These are phyloP conservation scores for Piscicola geometra DNA, from an alignment of 2,888 invertebrate species.

Conservation along the genomic window DNA sequence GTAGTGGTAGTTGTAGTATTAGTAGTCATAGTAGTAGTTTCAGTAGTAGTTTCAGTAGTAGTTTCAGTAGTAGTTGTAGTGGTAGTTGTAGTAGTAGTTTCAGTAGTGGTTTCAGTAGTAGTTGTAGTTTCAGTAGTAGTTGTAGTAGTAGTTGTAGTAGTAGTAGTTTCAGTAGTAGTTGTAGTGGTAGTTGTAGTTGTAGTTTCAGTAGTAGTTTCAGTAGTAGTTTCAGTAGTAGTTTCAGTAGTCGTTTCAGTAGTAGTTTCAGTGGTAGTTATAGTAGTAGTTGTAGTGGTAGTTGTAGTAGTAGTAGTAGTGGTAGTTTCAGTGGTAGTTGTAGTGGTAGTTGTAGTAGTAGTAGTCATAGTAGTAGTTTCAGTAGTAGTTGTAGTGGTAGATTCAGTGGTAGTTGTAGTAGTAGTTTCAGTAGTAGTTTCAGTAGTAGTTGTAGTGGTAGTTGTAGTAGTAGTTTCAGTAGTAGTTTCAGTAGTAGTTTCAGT, in stretches of 20 bases:
- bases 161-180: neutral
- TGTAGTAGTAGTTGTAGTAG: conserved; percentile 4
- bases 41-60: conserved; percentile 36
- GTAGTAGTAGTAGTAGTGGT: conserved; percentile 37
- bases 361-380: neutral
- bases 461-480: too few relatives aligned
- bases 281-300: conserved; percentile 34
- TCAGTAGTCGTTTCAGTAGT: conserved; percentile 36
- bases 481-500: conserved; percentile 29
- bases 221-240: conserved; percentile 36
- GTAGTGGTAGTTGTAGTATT: conserved; percentile 25
- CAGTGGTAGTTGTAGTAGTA: too few relatives aligned
- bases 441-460: conserved; percentile 32
- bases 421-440: too few relatives aligned
- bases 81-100: conserved; percentile 36
- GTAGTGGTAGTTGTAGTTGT: conserved; percentile 1
- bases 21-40: conserved; percentile 30
- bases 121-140: neutral
- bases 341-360: conserved; percentile 30
- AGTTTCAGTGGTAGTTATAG: conserved; percentile 36
- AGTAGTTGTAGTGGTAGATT: too few relatives aligned
- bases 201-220: neutral
- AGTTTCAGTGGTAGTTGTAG: neutral
- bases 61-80: conserved; percentile 36
- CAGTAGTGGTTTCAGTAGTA: conserved; percentile 37